Base-by-base conservation (phyloP, 2,797 vertebrate species). In the Ctenopoma kingsleyae region DNA sequence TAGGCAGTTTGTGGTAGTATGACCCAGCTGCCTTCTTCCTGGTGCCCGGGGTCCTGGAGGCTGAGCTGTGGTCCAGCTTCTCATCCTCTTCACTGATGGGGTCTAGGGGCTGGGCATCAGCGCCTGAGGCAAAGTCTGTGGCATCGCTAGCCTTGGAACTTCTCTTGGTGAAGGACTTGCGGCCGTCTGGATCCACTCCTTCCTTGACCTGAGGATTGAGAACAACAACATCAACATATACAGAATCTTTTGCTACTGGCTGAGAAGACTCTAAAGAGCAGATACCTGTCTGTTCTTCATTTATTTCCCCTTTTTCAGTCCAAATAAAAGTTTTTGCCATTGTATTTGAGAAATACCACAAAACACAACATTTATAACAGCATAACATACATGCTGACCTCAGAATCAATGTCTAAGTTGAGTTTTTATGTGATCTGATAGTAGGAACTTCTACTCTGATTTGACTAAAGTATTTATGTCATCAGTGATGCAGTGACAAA, bases 11-110 rank as follows among this genome's bases (percentile, higher is more conserved):
- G 71, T 96, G 96, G 84, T 99, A 98, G 64, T 93, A 93, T 0
- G 95, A 85, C 1, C 95, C 94, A 12, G 90, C 85, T 61, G 94
- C 95, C 76, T 96, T 97, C 57, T 94, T 91, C 87, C 92, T 96
- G 67, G 77, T 67, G 50, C 92, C 93, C 1, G 95, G 92, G 35
- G 95, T 94, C 85, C 94, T 97, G 57, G 85, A 82, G 30, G 83
- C 81, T 12, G 92, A 90, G 20, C 96, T 94, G 82, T 96, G 95
- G 82, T 97, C 96, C 1, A 96, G 95, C 83, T 96, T 97, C 90
- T 99, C 98, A 52, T 99, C 98, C 89, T 99, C 98, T 77, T 99
- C 98, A 0, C 96, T 98, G 90, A 99, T 99, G 58, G 98, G 97
- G 85, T 98, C 97, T 80, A 99, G 93, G 36, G 93, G 94, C 56